Evolutionary conservation across 1,140 invertebrate species (phyloP).

Genomic region (Augochlora pura): DNA sequence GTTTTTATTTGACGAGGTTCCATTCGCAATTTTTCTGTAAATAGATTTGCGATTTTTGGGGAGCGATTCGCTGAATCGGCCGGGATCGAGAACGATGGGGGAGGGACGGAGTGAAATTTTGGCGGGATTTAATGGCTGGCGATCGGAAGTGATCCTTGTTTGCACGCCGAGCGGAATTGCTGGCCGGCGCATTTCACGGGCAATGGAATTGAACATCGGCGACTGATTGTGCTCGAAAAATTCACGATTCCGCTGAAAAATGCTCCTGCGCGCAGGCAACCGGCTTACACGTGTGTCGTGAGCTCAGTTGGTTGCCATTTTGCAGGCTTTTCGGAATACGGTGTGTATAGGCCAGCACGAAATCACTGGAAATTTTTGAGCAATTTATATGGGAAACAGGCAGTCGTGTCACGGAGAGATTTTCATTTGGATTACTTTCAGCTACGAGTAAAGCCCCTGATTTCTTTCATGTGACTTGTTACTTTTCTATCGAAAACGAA

Average conservation of each 20-base stretch:
- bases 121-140: constrained; percentile 4
- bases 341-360: not conserved
- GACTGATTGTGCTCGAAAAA: constrained; percentile 1
- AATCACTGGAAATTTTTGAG: no score
- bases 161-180: constrained; percentile 1
- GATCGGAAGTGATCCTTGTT: constrained; percentile 22
- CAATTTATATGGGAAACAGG: no score
- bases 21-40: constrained; percentile 1
- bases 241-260: not conserved
- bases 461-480: no score
- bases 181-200: not conserved
- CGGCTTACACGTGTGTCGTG: not conserved
- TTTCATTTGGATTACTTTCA: no score
- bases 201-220: constrained; percentile 12
- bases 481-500: no score
- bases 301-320: not conserved
- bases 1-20: constrained; percentile 8
- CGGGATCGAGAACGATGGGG: not conserved
- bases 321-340: not conserved
- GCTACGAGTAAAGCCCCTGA: no score
- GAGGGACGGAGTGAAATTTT: not conserved
- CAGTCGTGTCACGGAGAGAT: no score
- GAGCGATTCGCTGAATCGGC: no score
- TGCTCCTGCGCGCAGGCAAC: not conserved
- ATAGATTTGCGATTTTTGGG: not conserved